Conservation (phyloP, 2,797 vertebrate species). For the Sus cebifrons region DNA sequence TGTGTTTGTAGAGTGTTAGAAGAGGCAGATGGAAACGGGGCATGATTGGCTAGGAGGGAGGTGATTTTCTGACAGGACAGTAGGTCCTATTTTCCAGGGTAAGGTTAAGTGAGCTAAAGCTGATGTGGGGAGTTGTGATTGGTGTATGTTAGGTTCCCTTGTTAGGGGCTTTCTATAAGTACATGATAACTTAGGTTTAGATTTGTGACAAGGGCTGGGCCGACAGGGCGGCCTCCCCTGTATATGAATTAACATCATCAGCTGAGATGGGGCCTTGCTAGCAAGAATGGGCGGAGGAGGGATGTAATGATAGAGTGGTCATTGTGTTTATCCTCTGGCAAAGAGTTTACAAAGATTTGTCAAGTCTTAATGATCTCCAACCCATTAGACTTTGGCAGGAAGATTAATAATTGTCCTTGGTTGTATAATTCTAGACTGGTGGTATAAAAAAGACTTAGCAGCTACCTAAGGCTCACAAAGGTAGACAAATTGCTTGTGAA, state of each 20-base stretch:
- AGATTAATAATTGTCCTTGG: background rate
- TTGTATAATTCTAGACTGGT: background rate
- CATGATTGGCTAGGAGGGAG: background rate
- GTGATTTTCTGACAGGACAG: background rate
- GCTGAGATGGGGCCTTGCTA: background rate
- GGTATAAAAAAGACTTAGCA: background rate
- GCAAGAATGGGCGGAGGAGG: background rate
- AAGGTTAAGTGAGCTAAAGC: background rate
- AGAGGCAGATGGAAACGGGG: background rate
- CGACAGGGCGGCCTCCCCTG: background rate
- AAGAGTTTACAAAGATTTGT: conserved; percentile 19
- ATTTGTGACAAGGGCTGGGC: background rate
- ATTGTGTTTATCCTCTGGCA: background rate
- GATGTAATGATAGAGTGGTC: background rate
- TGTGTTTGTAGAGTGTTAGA: background rate
- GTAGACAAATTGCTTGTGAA: background rate
- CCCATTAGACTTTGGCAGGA: conserved; percentile 4
- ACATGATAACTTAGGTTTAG: background rate
- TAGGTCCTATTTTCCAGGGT: background rate
- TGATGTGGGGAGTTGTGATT: too few species aligned
- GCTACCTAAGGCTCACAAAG: background rate
- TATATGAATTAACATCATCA: background rate
- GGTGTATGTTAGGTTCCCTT: background rate
- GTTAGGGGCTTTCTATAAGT: background rate
- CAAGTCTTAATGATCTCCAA: background rate